These are phyloP conservation scores for Pachliopta kotzebuea DNA, from an alignment of 2,888 invertebrate species.

Conservation along the genomic window DNA sequence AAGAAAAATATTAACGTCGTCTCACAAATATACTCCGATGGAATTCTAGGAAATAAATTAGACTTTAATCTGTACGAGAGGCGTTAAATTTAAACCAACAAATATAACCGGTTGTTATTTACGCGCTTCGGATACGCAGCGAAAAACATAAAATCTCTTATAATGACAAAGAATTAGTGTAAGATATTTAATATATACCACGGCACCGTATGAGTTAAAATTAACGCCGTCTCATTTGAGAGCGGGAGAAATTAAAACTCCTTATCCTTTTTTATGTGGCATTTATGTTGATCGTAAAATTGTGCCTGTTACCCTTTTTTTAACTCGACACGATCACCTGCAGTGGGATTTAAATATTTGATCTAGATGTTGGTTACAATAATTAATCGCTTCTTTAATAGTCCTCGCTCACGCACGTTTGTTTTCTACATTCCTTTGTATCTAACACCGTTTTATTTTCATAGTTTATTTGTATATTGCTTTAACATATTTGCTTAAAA, in stretches of 20 bases:
- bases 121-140: slow-evolving; percentile 56
- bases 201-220: slow-evolving; percentile 53
- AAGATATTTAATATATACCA: slow-evolving; percentile 42
- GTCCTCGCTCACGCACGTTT: slow-evolving; percentile 19
- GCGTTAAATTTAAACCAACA: slow-evolving; percentile 71
- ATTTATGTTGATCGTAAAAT: slow-evolving; percentile 73
- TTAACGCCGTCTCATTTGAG: slow-evolving; percentile 75
- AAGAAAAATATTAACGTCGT: slow-evolving; percentile 17
- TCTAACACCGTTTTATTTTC: background rate
- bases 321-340: slow-evolving; percentile 50
- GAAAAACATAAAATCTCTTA: slow-evolving; percentile 57
- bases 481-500: background rate
- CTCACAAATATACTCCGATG: slow-evolving; percentile 20
- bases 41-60: slow-evolving; percentile 57
- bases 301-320: slow-evolving; percentile 48
- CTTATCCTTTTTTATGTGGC: slow-evolving; percentile 77
- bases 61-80: slow-evolving; percentile 68
- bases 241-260: slow-evolving; percentile 72
- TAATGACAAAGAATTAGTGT: slow-evolving; percentile 72
- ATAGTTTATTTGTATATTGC: background rate
- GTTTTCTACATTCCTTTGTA: slow-evolving; percentile 14
- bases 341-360: slow-evolving; percentile 36
- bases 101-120: slow-evolving; percentile 69
- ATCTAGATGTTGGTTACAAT: slow-evolving; percentile 35
- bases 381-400: slow-evolving; percentile 32